Percentiles rank a stretch among this genome's conserved stretches.
Evolutionary conservation across 37 sponge, comb jelly and placozoan species (phyloP).

Genomic region (Eunapius fragilis): DNA sequence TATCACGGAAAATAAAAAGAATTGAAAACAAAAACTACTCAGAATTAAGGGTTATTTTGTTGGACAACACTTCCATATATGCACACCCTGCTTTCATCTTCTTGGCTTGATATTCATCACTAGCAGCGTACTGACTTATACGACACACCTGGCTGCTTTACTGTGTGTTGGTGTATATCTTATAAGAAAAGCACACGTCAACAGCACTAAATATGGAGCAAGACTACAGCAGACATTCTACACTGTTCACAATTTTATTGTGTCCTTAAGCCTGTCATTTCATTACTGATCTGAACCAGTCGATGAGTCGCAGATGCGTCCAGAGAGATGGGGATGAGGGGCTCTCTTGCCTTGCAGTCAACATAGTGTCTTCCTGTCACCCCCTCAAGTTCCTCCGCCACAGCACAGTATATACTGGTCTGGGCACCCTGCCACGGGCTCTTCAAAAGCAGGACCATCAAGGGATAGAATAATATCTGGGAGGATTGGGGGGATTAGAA

Average conservation of each 20-base stretch:
- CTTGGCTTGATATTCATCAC: no score
- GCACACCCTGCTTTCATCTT: no score
- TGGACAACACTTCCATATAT: no score
- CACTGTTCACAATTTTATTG: background rate
- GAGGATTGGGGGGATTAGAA: no score
- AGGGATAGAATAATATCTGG: background rate
- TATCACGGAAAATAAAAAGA: no score
- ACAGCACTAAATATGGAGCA: background rate
- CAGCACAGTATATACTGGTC: conserved; percentile 73
- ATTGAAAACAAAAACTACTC: no score
- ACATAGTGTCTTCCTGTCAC: conserved; percentile 57
- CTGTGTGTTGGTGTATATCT: no score
- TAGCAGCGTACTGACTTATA: no score
- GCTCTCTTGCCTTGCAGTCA: conserved; percentile 24
- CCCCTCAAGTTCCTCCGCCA: conserved; percentile 61
- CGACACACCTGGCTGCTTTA: no score
- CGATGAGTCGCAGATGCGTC: background rate
- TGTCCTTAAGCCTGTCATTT: background rate
- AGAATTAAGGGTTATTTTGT: no score
- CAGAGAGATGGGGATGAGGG: background rate
- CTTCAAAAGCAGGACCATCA: conserved; percentile 32
- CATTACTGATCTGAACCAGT: background rate
- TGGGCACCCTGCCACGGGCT: conserved; percentile 71
- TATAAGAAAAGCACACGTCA: background rate
- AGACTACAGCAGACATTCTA: no score